These are phyloP conservation scores for Silurus aristotelis DNA, from an alignment of 2,797 vertebrate genomes.

Conservation along the genomic window DNA sequence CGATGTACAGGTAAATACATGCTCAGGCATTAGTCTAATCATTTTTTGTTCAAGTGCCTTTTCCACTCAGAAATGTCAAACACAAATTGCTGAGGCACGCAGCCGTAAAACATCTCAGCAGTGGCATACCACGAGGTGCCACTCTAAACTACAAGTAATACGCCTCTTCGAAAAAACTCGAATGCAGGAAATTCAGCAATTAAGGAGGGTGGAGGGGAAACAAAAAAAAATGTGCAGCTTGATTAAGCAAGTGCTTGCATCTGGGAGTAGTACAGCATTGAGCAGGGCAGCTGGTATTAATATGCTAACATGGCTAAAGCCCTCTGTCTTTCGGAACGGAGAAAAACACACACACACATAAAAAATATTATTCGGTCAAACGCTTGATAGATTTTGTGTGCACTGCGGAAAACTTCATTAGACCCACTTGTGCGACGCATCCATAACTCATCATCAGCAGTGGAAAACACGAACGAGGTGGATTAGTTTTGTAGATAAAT, in stretches of 20 bases:
- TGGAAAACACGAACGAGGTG: background rate
- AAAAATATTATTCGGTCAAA: constrained; percentile 1
- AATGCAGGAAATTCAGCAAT: constrained; percentile 22
- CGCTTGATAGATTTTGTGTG: background rate
- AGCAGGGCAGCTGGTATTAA: constrained; percentile 13
- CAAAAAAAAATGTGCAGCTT: background rate
- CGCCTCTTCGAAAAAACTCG: background rate
- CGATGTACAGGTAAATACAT: background rate
- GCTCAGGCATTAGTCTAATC: constrained; percentile 2
- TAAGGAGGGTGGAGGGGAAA: background rate
- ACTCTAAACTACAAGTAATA: constrained; percentile 12
- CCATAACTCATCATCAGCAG: background rate
- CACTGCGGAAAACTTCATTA: background rate
- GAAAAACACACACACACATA: background rate
- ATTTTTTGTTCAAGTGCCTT: constrained; percentile 16
- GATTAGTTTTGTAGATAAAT: background rate
- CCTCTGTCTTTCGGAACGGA: background rate
- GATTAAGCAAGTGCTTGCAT: constrained; percentile 22
- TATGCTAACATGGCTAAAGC: too few relatives aligned
- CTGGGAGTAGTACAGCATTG: background rate
- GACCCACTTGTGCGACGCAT: too few relatives aligned
- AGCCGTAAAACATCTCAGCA: constrained; percentile 18
- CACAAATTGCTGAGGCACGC: constrained; percentile 21
- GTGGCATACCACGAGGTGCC: background rate
- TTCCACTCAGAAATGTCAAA: constrained; percentile 17